Evolutionary conservation across 35 echinoderm and acorn worm species (phyloP).

Genomic region (Heliocidaris tuberculata): DNA sequence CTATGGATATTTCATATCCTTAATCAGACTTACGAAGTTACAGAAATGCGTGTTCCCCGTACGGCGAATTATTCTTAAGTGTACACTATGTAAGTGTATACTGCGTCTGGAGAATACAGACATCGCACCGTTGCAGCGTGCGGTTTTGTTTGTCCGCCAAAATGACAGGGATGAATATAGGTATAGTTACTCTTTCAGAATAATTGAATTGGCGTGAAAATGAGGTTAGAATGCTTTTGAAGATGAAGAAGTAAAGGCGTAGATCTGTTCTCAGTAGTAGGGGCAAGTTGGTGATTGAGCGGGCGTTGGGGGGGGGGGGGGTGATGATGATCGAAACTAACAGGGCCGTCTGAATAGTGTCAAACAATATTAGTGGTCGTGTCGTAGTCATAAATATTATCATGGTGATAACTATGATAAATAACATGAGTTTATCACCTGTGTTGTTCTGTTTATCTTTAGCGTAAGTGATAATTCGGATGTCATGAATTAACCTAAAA

Average conservation of each 20-base stretch:
- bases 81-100: background rate
- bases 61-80: background rate
- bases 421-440: too few relatives aligned
- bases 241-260: background rate
- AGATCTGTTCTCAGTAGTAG: too few relatives aligned
- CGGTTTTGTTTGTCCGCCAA: background rate
- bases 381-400: too few relatives aligned
- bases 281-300: too few relatives aligned
- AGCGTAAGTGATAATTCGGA: too few relatives aligned
- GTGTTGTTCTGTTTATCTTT: too few relatives aligned
- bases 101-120: background rate
- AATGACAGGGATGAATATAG: background rate
- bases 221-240: background rate
- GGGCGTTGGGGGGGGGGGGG: background rate
- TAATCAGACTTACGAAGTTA: background rate
- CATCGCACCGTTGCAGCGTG: background rate
- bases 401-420: too few relatives aligned
- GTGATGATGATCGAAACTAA: background rate
- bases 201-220: background rate
- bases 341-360: too few relatives aligned
- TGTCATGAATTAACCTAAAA: too few relatives aligned
- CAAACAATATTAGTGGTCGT: too few relatives aligned
- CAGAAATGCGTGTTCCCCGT: background rate
- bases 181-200: background rate
- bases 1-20: background rate